These are phyloP conservation scores for Nomada flava DNA, from an alignment of 2,888 invertebrate species.

Conservation along the genomic window DNA sequence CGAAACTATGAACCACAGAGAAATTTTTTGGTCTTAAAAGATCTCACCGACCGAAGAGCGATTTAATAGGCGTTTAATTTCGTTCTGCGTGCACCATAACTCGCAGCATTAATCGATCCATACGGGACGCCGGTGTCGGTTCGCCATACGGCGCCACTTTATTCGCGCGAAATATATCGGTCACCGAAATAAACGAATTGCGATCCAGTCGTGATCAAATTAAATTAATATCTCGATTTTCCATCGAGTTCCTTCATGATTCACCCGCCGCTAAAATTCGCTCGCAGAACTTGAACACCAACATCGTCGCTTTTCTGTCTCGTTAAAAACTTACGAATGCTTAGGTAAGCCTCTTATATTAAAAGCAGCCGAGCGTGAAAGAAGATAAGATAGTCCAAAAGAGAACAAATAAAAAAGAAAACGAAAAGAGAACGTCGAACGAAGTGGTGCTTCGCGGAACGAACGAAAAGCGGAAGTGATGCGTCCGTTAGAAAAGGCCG, in stretches of 20 bases:
- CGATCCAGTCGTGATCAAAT: conserved; percentile 32
- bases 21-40: not conserved
- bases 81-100: not conserved
- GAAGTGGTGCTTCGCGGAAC: not conserved
- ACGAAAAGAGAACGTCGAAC: not conserved
- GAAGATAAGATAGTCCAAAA: not conserved
- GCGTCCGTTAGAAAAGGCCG: conserved; percentile 12
- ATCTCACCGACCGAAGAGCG: not conserved
- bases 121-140: not conserved
- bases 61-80: conserved; percentile 6
- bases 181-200: conserved; percentile 24
- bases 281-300: not conserved
- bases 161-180: not conserved
- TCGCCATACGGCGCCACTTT: conserved; percentile 9
- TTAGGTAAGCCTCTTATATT: not conserved
- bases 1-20: not conserved
- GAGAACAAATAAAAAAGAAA: not conserved
- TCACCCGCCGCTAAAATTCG: conserved; percentile 12
- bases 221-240: conserved; percentile 27
- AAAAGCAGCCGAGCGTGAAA: conserved; percentile 7
- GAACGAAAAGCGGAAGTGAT: conserved; percentile 4
- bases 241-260: not conserved
- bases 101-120: conserved; percentile 22
- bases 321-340: not conserved
- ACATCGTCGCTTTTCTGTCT: not conserved